phyloP scores from a whole-genome alignment of 2,888 invertebrate species.

The Bombylius major region DNA sequence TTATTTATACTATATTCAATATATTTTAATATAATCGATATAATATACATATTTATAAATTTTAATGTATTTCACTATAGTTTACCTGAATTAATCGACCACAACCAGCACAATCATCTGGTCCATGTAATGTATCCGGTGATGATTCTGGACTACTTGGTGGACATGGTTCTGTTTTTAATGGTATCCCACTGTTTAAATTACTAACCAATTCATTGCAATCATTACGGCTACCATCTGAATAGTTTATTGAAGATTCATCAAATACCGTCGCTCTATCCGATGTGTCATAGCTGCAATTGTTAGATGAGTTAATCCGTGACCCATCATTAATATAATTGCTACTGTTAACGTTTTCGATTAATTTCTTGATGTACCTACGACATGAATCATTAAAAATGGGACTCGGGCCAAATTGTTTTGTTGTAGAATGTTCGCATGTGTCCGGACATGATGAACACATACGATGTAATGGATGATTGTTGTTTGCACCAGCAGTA shows the following conservation, averaged over 20 bases:
- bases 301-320: constrained; percentile 8
- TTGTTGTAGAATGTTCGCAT: constrained; percentile 31
- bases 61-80: too few species aligned
- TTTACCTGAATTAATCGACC: constrained; percentile 58
- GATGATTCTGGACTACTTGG: constrained; percentile 37
- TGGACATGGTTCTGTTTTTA: constrained; percentile 36
- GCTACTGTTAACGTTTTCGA: constrained; percentile 8
- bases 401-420: constrained; percentile 29
- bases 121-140: constrained; percentile 29
- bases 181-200: constrained; percentile 29
- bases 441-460: constrained; percentile 35
- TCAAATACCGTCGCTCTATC: constrained; percentile 31
- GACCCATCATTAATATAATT: constrained; percentile 7
- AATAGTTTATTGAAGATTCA: constrained; percentile 32
- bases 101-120: constrained; percentile 69
- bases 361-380: constrained; percentile 25
- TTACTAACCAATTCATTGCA: constrained; percentile 32
- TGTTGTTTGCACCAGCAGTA: constrained; percentile 24
- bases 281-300: constrained; percentile 31
- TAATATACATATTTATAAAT: too few species aligned
- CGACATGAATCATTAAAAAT: constrained; percentile 34
- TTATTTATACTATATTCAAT: too few species aligned
- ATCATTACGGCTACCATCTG: constrained; percentile 29
- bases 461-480: constrained; percentile 34
- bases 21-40: not conserved